Conservation (phyloP, 1,140 invertebrate genomes). For the Acromyrmex echinatior region DNA sequence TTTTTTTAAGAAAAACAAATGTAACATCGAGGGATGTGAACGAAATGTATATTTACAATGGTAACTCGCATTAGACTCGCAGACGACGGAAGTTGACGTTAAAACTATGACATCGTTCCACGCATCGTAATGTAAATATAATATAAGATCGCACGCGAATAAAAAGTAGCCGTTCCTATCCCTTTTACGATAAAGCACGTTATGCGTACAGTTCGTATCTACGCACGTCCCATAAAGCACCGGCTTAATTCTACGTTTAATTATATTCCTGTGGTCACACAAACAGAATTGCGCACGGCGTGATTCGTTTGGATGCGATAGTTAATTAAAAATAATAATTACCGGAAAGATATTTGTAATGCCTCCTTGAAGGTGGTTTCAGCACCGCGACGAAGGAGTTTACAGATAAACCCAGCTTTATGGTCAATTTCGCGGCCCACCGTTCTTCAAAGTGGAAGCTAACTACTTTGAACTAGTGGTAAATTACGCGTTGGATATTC, state of each 20-base stretch:
- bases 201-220: constrained; percentile 1
- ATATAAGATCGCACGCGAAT: constrained; percentile 16
- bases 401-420: constrained; percentile 71
- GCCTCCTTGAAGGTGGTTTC: constrained; percentile 58
- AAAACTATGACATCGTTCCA: constrained; percentile 22
- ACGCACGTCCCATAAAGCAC: constrained; percentile 15
- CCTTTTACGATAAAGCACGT: constrained; percentile 22
- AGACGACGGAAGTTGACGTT: not conserved
- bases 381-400: constrained; percentile 63
- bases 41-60: constrained; percentile 37
- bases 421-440: constrained; percentile 69
- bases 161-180: constrained; percentile 22
- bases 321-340: constrained; percentile 74
- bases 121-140: constrained; percentile 15
- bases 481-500: constrained; percentile 71
- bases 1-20: not conserved
- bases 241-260: constrained; percentile 54
- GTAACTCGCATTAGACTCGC: constrained; percentile 26
- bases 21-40: not conserved
- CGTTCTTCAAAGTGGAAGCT: constrained; percentile 71
- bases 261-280: constrained; percentile 6
- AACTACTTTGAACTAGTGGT: constrained; percentile 71
- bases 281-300: not conserved
- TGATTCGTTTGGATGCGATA: constrained; percentile 22
- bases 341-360: constrained; percentile 66